These are phyloP conservation scores for Empidonax alnorum DNA, from an alignment of 2,113 vertebrate species.

Conservation along the genomic window DNA sequence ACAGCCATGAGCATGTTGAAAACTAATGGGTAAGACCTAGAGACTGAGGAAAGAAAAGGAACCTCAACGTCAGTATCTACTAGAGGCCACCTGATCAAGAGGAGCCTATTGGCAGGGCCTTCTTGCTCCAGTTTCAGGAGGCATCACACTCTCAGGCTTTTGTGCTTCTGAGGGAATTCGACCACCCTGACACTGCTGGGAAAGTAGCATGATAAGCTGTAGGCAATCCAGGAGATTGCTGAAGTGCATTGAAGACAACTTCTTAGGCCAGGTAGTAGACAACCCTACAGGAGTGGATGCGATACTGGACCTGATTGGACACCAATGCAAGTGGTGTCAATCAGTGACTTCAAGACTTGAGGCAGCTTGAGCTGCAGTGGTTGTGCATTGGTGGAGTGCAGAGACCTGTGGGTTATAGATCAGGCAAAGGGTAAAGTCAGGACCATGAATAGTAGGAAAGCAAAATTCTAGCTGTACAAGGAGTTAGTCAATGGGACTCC, in stretches of 20 bases:
- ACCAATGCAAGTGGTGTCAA: not conserved
- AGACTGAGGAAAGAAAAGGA: not conserved
- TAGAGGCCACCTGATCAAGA: rapidly evolving
- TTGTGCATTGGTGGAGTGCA: not conserved
- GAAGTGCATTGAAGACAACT: not conserved
- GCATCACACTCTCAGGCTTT: rapidly evolving
- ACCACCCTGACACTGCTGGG: not conserved
- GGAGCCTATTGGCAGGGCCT: not conserved
- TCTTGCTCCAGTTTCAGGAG: not conserved
- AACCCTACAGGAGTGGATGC: not conserved
- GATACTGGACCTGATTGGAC: too few species aligned
- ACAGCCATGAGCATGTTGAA: not conserved
- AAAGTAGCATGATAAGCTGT: not conserved
- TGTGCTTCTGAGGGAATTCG: not conserved
- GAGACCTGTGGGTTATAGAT: not conserved
- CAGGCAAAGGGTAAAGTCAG: not conserved
- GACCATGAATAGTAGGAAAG: not conserved
- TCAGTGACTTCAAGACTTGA: not conserved
- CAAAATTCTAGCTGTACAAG: not conserved
- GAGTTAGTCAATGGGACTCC: not conserved
- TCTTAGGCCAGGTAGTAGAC: not conserved
- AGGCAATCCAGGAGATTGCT: not conserved
- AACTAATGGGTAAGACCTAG: not conserved
- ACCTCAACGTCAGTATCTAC: not conserved
- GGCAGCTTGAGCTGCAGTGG: not conserved